These are phyloP conservation scores for Pituophis catenifer DNA, from an alignment of 2,113 vertebrate species.

Conservation along the genomic window DNA sequence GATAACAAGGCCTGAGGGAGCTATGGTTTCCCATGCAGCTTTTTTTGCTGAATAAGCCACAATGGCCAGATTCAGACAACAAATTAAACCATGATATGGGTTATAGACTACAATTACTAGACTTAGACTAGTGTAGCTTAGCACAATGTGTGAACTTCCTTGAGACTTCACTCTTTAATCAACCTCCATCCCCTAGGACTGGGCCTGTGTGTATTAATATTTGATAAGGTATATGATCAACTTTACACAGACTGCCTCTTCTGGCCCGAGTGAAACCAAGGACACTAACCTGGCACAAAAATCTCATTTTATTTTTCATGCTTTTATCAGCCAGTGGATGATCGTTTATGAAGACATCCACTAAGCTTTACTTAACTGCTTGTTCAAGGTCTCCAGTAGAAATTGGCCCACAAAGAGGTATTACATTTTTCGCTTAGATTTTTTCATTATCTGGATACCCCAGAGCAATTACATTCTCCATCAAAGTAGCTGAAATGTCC, in stretches of 20 bases:
- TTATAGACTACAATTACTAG: not conserved
- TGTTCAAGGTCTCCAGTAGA: not conserved
- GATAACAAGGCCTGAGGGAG: not conserved
- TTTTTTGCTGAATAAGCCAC: not conserved
- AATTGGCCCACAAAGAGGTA: not conserved
- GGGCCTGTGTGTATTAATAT: not conserved
- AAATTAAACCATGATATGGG: not conserved
- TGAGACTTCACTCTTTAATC: not conserved
- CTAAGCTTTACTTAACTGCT: not conserved
- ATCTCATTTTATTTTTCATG: not conserved
- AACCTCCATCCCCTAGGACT: not conserved
- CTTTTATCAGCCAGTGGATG: not conserved
- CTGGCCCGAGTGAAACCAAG: not conserved
- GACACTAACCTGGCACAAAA: not conserved
- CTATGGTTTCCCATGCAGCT: not conserved
- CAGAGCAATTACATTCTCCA: conserved; percentile 9
- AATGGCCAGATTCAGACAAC: not conserved
- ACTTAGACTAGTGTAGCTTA: not conserved
- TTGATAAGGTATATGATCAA: not conserved
- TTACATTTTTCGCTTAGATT: not conserved
- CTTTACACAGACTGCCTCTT: not conserved
- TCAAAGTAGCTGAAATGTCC: conserved; percentile 6
- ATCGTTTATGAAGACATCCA: not conserved
- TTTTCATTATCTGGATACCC: conserved; percentile 3
- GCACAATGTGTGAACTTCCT: not conserved